Evolutionary conservation across 2,113 vertebrate species (phyloP).

Genomic region (Chloropsis cyanopogon): DNA sequence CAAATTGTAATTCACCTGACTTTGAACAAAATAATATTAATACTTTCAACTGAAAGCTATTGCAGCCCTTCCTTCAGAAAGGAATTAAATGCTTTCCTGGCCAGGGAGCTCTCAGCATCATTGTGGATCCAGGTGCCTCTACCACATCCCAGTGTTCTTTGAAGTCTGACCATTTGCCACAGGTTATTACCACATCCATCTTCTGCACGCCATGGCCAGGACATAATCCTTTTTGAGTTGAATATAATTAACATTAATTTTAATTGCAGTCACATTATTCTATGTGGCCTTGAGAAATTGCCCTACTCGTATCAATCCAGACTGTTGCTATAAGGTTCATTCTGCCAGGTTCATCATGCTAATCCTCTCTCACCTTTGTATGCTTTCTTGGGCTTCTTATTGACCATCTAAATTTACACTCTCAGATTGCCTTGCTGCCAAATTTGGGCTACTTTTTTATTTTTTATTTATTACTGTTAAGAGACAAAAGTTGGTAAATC

Average conservation of each 20-base stretch:
- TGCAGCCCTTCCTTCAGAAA: neutral
- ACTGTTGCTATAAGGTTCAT: neutral
- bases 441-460: neutral
- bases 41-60: neutral
- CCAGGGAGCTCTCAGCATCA: neutral
- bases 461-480: neutral
- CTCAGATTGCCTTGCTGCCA: neutral
- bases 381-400: neutral
- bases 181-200: neutral
- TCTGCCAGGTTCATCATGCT: neutral
- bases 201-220: neutral
- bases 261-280: neutral
- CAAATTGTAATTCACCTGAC: neutral
- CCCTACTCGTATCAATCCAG: neutral
- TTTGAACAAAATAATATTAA: neutral
- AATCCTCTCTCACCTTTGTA: neutral
- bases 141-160: neutral
- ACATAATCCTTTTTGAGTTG: neutral
- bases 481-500: neutral
- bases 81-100: neutral
- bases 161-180: neutral
- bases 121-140: neutral
- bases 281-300: neutral
- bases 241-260: neutral
- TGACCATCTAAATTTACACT: neutral